Percentiles rank a stretch among this genome's conserved stretches.
These are phyloP conservation scores for Alethe castanea DNA, from an alignment of 2,113 vertebrate genomes.

Conservation along the genomic window DNA sequence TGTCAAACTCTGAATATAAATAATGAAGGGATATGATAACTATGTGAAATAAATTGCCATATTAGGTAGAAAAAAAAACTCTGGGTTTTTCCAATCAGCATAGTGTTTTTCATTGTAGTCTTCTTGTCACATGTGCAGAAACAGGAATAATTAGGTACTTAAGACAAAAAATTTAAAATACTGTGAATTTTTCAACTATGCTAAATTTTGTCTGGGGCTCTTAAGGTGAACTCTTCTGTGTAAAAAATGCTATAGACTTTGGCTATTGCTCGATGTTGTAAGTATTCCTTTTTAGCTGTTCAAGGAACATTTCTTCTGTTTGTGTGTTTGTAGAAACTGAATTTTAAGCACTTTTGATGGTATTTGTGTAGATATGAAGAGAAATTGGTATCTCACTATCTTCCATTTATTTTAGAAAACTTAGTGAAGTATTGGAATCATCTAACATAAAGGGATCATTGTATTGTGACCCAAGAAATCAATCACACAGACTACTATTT, in stretches of 20 bases:
- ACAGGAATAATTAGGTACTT: background rate
- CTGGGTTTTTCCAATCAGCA: background rate
- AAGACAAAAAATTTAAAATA: background rate
- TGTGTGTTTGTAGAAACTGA: background rate
- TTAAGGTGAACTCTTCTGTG: background rate
- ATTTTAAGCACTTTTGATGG: background rate
- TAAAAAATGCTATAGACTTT: background rate
- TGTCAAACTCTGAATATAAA: background rate
- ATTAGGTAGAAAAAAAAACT: fast-evolving
- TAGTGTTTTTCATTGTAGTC: background rate
- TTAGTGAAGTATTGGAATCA: background rate
- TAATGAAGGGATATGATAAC: background rate
- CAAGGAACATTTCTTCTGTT: background rate
- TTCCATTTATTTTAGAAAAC: background rate
- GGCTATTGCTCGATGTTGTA: background rate
- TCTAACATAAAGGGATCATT: background rate
- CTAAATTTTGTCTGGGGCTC: background rate
- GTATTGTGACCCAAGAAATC: background rate
- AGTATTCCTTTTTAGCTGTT: background rate
- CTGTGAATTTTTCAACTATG: background rate
- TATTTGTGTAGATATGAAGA: background rate
- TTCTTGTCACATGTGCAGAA: background rate
- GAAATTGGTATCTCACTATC: background rate
- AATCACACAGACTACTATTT: background rate
- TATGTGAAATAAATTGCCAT: background rate